phyloP scores from a whole-genome alignment of 2,888 invertebrate species.

The Andrena praecox region DNA sequence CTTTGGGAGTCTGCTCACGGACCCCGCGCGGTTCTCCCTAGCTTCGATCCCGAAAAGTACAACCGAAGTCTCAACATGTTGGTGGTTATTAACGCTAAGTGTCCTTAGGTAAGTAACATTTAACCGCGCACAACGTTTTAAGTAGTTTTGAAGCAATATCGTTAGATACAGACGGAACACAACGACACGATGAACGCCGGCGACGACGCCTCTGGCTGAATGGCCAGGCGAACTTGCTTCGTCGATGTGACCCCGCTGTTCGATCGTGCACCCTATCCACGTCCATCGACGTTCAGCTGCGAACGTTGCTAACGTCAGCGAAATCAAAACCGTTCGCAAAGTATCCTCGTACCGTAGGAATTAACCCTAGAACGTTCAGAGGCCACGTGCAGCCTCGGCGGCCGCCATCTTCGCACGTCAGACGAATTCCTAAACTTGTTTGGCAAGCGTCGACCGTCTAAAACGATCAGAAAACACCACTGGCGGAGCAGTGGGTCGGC shows the following conservation, averaged over 20 bases:
- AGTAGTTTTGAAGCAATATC: conserved; percentile 50
- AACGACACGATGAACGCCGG: conserved; percentile 11
- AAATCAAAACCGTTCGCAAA: conserved; percentile 13
- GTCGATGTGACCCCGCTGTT: conserved; percentile 15
- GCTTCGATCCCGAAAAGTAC: conserved; percentile 35
- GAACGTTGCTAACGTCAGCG: neutral
- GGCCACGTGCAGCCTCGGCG: neutral
- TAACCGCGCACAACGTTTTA: conserved; percentile 55
- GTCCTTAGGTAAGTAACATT: conserved; percentile 63
- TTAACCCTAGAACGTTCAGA: conserved; percentile 2
- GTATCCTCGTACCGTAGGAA: neutral
- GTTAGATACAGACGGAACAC: conserved; percentile 18
- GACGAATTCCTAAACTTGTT: neutral
- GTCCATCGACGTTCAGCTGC: neutral
- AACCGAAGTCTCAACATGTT: conserved; percentile 41
- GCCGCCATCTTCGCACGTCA: neutral
- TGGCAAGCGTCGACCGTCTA: conserved; percentile 6
- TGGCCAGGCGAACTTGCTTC: neutral
- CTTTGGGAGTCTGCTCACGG: neutral
- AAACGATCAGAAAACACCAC: conserved; percentile 20
- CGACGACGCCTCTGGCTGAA: neutral
- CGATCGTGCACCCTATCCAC: conserved; percentile 12
- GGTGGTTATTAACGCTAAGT: conserved; percentile 49
- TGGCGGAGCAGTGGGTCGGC: neutral
- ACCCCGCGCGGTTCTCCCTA: neutral